phyloP scores from a whole-genome alignment of 2,797 vertebrate species.

The Cheirogaleus major region DNA sequence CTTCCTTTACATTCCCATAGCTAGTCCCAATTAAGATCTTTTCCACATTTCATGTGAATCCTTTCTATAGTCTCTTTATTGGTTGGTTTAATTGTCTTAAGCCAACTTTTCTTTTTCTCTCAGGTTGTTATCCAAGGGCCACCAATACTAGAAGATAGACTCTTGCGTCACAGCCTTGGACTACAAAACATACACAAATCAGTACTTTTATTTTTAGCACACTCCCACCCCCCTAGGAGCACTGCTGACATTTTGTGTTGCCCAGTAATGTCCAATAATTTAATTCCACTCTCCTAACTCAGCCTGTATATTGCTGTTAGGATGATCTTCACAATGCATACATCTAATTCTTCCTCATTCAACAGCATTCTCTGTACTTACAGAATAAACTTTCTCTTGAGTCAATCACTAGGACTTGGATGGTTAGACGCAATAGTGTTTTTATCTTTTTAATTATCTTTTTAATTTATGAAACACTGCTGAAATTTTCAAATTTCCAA shows the following conservation, averaged over 20 bases:
- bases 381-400: background rate
- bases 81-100: background rate
- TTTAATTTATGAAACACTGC: background rate
- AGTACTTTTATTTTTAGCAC: background rate
- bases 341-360: background rate
- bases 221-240: background rate
- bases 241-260: background rate
- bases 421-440: background rate
- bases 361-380: background rate
- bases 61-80: background rate
- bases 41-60: background rate
- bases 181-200: background rate
- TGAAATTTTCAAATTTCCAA: background rate
- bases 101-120: background rate
- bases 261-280: background rate
- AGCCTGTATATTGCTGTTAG: background rate
- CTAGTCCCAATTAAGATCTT: background rate
- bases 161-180: background rate
- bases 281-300: background rate
- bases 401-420: no score
- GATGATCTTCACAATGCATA: background rate
- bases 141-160: background rate
- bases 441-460: background rate
- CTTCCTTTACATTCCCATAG: background rate
- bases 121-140: background rate